Evolutionary conservation across 2,113 vertebrate species (phyloP).

Genomic region (Grallaria varia): DNA sequence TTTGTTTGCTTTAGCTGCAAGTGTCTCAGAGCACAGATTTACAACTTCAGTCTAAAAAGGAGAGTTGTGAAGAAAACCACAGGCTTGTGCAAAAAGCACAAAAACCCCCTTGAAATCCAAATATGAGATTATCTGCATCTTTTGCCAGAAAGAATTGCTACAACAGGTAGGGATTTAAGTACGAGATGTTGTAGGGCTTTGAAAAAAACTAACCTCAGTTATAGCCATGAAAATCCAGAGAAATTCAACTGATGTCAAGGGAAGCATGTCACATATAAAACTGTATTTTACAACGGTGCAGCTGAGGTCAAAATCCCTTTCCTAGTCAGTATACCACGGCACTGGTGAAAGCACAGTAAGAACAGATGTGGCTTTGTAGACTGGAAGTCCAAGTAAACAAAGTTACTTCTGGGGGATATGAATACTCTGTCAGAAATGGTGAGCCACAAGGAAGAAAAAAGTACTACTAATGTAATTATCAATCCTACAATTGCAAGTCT

Average conservation of each 20-base stretch:
- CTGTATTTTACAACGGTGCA: neutral
- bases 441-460: neutral
- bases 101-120: too few relatives aligned
- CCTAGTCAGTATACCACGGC: neutral
- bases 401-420: neutral
- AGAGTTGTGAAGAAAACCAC: neutral
- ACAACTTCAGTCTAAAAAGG: neutral
- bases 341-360: neutral
- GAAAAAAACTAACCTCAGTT: neutral
- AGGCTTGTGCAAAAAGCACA: neutral
- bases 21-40: neutral
- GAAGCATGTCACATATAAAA: neutral
- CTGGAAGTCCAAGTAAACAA: neutral
- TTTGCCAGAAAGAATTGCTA: neutral
- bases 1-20: neutral
- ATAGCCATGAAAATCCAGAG: neutral
- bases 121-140: neutral
- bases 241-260: neutral
- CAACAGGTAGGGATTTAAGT: neutral
- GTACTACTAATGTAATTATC: neutral
- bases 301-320: neutral
- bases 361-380: neutral
- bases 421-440: neutral
- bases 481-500: neutral
- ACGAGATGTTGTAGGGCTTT: neutral